Evolutionary conservation across 2,888 invertebrate genomes (phyloP).

Genomic region (Oligia strigilis): DNA sequence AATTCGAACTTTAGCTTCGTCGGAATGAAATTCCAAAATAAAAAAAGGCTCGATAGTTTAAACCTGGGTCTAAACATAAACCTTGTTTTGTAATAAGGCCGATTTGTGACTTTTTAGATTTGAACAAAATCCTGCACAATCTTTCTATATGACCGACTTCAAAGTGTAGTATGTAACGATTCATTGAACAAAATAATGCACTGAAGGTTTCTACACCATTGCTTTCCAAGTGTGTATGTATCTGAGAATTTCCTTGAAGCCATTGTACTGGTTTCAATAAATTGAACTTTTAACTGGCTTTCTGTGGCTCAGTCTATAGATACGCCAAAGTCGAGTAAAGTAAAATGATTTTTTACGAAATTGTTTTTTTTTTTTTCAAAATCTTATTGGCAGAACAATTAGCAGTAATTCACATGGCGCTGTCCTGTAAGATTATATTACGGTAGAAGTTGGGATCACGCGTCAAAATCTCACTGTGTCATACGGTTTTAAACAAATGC

Average conservation of each 20-base stretch:
- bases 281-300: background rate
- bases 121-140: background rate
- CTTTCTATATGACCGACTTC: slow-evolving; percentile 26
- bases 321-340: background rate
- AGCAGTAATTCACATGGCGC: background rate
- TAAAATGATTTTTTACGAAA: background rate
- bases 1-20: background rate
- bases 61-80: background rate
- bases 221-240: slow-evolving; percentile 8
- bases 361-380: background rate
- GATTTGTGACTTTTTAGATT: background rate
- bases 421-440: background rate
- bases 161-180: background rate
- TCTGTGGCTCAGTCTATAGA: background rate
- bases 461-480: background rate
- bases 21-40: background rate
- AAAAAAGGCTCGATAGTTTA: background rate
- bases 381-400: background rate
- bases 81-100: background rate
- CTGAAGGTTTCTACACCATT: slow-evolving; percentile 24
- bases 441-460: background rate
- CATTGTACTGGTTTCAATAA: slow-evolving; percentile 14
- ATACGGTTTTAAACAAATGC: background rate
- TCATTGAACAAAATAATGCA: slow-evolving; percentile 32
- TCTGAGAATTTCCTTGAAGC: background rate